Evolutionary conservation across 1,140 invertebrate genomes (phyloP).

Genomic region (Drosophila murphyi): DNA sequence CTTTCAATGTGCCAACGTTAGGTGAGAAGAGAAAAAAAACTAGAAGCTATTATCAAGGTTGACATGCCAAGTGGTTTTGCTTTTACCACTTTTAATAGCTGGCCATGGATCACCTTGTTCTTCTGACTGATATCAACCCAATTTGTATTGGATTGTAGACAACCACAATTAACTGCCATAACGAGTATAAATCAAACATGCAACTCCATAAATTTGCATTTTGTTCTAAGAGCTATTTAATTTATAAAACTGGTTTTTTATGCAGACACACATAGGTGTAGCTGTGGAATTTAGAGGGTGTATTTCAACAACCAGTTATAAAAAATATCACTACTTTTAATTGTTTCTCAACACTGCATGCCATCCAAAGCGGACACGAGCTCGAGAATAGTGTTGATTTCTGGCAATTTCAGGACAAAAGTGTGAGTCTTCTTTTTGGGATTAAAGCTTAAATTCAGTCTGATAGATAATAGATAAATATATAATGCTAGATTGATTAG

Average conservation of each 20-base stretch:
- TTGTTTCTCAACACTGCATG: neutral
- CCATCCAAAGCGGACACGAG: neutral
- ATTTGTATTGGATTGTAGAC: slow-evolving; percentile 31
- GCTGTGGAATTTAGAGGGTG: neutral
- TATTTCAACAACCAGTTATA: neutral
- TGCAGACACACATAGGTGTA: slow-evolving; percentile 9
- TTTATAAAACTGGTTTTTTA: slow-evolving; percentile 11
- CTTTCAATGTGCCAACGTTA: slow-evolving; percentile 3
- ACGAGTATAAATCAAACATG: slow-evolving; percentile 20
- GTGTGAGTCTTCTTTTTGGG: too few relatives aligned
- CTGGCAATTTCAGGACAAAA: too few relatives aligned
- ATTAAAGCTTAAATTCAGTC: too few relatives aligned
- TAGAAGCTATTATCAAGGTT: slow-evolving; percentile 67
- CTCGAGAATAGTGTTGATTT: too few relatives aligned
- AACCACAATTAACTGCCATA: slow-evolving; percentile 17
- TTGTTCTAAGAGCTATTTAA: slow-evolving; percentile 1
- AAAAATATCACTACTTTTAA: neutral
- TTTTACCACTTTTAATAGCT: slow-evolving; percentile 59
- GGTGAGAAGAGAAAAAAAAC: slow-evolving; percentile 16
- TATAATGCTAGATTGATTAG: too few relatives aligned
- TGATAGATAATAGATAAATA: too few relatives aligned
- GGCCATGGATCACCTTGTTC: slow-evolving; percentile 41
- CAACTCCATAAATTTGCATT: slow-evolving; percentile 35
- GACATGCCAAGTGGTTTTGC: slow-evolving; percentile 55
- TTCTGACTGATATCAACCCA: slow-evolving; percentile 49